Evolutionary conservation across 2,888 invertebrate species (phyloP).

Genomic region (Drosophila dives): DNA sequence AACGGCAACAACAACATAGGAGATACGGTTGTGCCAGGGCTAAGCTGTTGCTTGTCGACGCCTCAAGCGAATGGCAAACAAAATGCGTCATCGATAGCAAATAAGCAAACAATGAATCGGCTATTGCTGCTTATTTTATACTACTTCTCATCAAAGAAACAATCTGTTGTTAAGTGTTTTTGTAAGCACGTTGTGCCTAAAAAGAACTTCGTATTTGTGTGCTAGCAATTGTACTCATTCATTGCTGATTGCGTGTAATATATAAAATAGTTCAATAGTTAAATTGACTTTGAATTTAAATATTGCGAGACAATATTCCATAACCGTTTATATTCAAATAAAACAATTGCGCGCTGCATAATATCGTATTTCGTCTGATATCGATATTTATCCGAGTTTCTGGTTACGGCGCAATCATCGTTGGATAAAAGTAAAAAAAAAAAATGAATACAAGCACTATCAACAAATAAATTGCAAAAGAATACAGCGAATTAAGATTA

Average conservation of each 20-base stretch:
- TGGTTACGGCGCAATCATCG: constrained; percentile 2
- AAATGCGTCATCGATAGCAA: constrained; percentile 30
- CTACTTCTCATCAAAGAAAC: background rate
- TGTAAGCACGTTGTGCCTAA: background rate
- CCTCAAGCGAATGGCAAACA: constrained; percentile 33
- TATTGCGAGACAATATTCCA: background rate
- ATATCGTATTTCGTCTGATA: background rate
- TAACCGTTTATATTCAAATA: constrained; percentile 28
- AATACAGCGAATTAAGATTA: background rate
- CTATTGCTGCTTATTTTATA: background rate
- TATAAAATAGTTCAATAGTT: background rate
- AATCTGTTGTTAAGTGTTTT: background rate
- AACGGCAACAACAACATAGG: constrained; percentile 57
- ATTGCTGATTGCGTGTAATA: background rate
- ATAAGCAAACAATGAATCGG: constrained; percentile 8
- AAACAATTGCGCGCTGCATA: constrained; percentile 7
- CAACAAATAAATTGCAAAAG: constrained; percentile 16
- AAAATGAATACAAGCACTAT: constrained; percentile 5
- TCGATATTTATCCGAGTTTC: constrained; percentile 37
- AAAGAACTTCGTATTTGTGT: background rate
- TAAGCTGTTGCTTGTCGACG: background rate
- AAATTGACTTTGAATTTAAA: background rate
- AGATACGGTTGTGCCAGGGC: constrained; percentile 43
- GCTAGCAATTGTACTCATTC: background rate
- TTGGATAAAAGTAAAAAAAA: constrained; percentile 11